Base-by-base conservation (phyloP, 2,113 vertebrate genomes). In the Carollia perspicillata region DNA sequence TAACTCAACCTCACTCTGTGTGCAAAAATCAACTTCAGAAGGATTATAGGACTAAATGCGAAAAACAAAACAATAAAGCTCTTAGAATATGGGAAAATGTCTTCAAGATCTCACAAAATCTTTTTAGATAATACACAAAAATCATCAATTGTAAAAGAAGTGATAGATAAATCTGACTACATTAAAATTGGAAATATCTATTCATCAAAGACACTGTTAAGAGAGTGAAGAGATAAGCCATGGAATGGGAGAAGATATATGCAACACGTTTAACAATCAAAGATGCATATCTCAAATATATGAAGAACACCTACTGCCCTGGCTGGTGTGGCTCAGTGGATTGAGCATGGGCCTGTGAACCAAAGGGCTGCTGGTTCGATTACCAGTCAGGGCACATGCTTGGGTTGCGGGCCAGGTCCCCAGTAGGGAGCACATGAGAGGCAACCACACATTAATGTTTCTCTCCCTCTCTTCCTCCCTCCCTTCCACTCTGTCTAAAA, bases 161-260 rank as follows among this genome's bases (percentile, higher is more conserved):
- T 65, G 53, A 72, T 13, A 9, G 11, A 79, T 80, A 85, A 40
- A 80, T 66, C 11, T 92, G 18, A 75, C n/a, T 51, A 92, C 14
- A 69, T 66, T 97, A 87, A 93, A 95, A 55, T 17, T 69, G 5
- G 83, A 55, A 93, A 20, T 89, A 92, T 68, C 42, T 30, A 18
- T 87, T 95, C 65, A 91, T 80, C 88, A 86, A 86, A 94, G 44
- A 89, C 5, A 90, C 22, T 5, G 37, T 23, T 26, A 51, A 49
- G 9, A 58, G 18, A 72, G 2, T 26, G 40, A 78, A 88, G 51
- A 85, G 11, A 89, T 6, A 12, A 81, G 8, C 3, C 13, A 81
- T 0, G 71, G 4, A 72, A n/a, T 30, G 37, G 51, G 37, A 92
- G 7, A 84, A 89, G 47, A 86, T 8, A 69, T 3, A 78, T 17